Evolutionary conservation across 1,140 invertebrate genomes (phyloP).

Genomic region (Trachelipus rathkii): DNA sequence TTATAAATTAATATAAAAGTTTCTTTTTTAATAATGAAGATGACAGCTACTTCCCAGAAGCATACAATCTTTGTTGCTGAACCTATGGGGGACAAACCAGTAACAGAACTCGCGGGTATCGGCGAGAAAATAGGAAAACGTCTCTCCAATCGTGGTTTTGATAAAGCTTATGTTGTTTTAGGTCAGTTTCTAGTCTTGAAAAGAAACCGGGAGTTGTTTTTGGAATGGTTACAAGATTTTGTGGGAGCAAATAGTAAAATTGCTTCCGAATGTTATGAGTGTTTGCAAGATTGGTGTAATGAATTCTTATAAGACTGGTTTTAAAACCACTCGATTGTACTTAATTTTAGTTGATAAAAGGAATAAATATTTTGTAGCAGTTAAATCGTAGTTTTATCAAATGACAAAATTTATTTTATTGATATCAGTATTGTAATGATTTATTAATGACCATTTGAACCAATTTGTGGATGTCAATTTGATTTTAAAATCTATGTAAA

Average conservation of each 20-base stretch:
- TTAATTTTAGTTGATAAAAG: no score
- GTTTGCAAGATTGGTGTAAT: constrained; percentile 91
- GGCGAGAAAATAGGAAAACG: constrained; percentile 84
- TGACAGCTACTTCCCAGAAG: constrained; percentile 90
- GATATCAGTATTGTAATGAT: no score
- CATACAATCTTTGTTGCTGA: constrained; percentile 90
- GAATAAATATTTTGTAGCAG: no score
- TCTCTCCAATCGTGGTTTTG: constrained; percentile 75
- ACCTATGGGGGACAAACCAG: constrained; percentile 90
- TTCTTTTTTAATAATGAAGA: constrained; percentile 49
- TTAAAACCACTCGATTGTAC: no score
- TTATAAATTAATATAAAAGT: background rate
- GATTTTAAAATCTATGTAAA: no score
- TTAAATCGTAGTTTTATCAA: no score
- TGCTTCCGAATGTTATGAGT: constrained; percentile 86
- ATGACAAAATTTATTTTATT: no score
- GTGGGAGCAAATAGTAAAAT: constrained; percentile 87
- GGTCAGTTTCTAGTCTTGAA: constrained; percentile 94
- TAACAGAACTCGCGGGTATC: constrained; percentile 87
- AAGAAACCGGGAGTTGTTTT: constrained; percentile 91
- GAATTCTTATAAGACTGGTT: constrained; percentile 69
- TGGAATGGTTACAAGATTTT: constrained; percentile 93
- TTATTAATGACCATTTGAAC: no score
- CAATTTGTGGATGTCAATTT: no score
- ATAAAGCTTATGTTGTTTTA: constrained; percentile 93